These are phyloP conservation scores for Phocoena sinus DNA, from an alignment of 2,113 vertebrate species.

Conservation along the genomic window DNA sequence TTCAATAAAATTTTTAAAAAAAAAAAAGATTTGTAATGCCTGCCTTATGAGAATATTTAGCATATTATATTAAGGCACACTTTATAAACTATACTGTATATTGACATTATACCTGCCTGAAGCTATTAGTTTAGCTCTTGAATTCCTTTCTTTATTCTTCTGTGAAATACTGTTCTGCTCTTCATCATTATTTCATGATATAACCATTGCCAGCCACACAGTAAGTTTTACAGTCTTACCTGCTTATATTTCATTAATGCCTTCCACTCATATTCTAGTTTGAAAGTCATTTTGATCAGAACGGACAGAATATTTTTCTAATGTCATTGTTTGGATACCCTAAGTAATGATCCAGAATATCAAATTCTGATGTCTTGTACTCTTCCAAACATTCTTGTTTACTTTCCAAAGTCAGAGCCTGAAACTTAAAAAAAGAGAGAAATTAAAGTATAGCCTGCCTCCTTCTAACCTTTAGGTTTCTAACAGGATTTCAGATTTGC, in stretches of 20 bases:
- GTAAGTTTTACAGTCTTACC: background rate
- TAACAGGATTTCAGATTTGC: background rate
- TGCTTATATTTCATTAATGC: background rate
- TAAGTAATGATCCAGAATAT: background rate
- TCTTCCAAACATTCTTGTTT: background rate
- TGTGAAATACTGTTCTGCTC: background rate
- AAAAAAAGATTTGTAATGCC: background rate
- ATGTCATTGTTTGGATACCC: background rate
- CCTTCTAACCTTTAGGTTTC: background rate
- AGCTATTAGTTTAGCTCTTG: background rate
- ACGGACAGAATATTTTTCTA: background rate
- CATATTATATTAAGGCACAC: background rate
- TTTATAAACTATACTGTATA: background rate
- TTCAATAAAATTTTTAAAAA: background rate
- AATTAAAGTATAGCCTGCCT: background rate
- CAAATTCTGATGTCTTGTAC: background rate
- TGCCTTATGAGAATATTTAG: background rate
- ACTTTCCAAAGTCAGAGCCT: background rate
- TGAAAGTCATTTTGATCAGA: background rate
- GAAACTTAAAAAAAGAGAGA: background rate
- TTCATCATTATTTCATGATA: slow-evolving; percentile 17
- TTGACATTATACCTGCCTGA: background rate
- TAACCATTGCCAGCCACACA: background rate
- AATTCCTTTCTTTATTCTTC: background rate
- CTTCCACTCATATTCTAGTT: background rate